A percentile compares a stretch with the other conserved stretches of the same genome.
Conservation (phyloP, 2,888 invertebrate genomes). For the Hoplodrina ambigua region DNA sequence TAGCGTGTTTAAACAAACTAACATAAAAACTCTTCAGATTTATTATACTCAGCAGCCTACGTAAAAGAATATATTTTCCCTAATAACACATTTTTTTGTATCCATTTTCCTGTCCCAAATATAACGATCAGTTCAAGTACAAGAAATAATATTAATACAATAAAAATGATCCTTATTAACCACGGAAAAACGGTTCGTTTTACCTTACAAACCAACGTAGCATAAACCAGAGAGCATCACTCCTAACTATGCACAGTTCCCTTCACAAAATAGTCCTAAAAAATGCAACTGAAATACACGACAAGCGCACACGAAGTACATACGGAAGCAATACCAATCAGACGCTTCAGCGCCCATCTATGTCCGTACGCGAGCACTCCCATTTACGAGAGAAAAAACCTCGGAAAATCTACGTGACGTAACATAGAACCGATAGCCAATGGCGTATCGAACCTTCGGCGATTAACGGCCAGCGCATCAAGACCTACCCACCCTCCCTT, state of each 20-base stretch:
- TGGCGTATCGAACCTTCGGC: constrained; percentile 86
- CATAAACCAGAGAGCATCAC: background rate
- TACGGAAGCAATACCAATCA: constrained; percentile 69
- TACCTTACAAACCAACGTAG: background rate
- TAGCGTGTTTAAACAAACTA: too few relatives aligned
- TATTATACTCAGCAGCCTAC: too few relatives aligned
- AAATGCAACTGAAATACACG: constrained; percentile 40
- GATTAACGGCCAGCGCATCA: constrained; percentile 56
- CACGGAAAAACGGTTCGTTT: too few relatives aligned
- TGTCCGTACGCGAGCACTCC: constrained; percentile 69
- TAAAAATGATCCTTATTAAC: too few relatives aligned
- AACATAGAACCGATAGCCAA: constrained; percentile 82
- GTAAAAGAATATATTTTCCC: too few relatives aligned
- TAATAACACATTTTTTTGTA: too few relatives aligned
- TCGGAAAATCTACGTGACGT: constrained; percentile 88
- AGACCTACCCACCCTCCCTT: constrained; percentile 68
- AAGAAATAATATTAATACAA: too few relatives aligned
- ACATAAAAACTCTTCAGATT: too few relatives aligned
- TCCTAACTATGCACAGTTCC: background rate
- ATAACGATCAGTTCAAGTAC: too few relatives aligned
- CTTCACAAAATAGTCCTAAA: constrained; percentile 15
- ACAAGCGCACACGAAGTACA: constrained; percentile 46
- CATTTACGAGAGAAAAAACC: constrained; percentile 80
- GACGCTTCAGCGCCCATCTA: constrained; percentile 61
- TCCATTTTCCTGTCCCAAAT: too few relatives aligned